Evolutionary conservation across 2,797 vertebrate species (phyloP), one percentile per base, ranked within the genome.

Genomic region (Coranthus polyacanthus): DNA sequence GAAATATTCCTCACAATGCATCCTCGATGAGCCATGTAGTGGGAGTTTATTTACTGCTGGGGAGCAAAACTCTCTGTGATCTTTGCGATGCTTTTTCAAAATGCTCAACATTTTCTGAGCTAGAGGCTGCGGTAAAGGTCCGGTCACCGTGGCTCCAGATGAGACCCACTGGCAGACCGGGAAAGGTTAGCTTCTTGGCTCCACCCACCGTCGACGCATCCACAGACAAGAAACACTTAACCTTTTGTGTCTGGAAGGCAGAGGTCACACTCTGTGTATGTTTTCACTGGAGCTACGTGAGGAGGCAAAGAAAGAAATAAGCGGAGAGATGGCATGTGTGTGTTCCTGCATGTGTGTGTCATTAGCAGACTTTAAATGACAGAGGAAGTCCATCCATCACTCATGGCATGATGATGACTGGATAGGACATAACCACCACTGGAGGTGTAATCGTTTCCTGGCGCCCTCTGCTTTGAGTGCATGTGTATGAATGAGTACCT

Each of bases 381-480:
- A 42, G 45, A 78, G 82, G 87, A 87, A 86, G 78, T 64, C 67
- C 73, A 90, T 92, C 86, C 52, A 89, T 92, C 86, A 90, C 72
- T 55, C 9, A 6, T 42, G 71, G 54, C 80, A 64, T 47, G 75
- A 70, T 68, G 74, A 84, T 53, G 75, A 80, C 84, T 63, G 55
- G 38, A 84, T 3, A 17, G 65, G 78, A 82, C 61, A 29, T 10
- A 12, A 58, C n/a, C 21, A 3, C 61, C 63, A 71, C 51, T 38
- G 77, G 68, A 84, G 82, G 80, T 83, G 84, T 79, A 89, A 88
- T 87, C 59, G 32, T 81, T 88, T 92, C 88, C 88, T 89, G 88
- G 86, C 83, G 79, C 82, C 83, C 65, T 0, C 26, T 45, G 50
- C 54, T 41, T 13, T 51, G 49, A 34, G 68, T 3, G 12, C 6